phyloP scores from a whole-genome alignment of 2,797 vertebrate species.

The Aplochiton taeniatus region DNA sequence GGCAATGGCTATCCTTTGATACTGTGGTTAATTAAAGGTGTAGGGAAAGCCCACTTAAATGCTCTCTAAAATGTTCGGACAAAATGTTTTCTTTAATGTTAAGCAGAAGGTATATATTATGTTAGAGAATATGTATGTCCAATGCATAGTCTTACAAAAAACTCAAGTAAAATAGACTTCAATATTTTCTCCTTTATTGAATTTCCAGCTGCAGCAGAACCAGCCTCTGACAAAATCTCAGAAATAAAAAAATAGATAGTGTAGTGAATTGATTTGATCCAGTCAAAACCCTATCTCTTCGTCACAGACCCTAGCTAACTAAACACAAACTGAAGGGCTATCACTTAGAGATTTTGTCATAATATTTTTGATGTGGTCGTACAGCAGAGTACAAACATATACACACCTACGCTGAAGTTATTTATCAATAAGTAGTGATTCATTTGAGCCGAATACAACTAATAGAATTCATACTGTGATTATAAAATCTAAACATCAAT shows the following conservation, averaged over 20 bases:
- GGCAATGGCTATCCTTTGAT: no score
- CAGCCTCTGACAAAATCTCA: slow-evolving; percentile 71
- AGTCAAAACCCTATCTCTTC: slow-evolving; percentile 46
- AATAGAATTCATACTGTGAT: slow-evolving; percentile 56
- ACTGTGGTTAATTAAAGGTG: no score
- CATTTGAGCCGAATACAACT: slow-evolving; percentile 59
- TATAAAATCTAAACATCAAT: slow-evolving; percentile 34
- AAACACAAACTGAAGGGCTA: slow-evolving; percentile 60
- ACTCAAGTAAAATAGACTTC: slow-evolving; percentile 39
- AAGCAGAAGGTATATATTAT: slow-evolving; percentile 12
- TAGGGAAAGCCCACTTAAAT: no score
- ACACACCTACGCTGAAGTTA: slow-evolving; percentile 9
- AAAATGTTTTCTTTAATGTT: no score
- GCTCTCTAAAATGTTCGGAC: no score
- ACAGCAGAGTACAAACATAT: slow-evolving; percentile 11
- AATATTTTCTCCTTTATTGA: slow-evolving; percentile 74
- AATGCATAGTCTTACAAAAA: slow-evolving; percentile 39
- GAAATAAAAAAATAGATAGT: slow-evolving; percentile 80
- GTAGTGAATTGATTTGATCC: slow-evolving; percentile 62
- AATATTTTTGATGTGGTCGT: slow-evolving; percentile 37
- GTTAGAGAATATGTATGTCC: no score
- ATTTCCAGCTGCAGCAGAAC: slow-evolving; percentile 78
- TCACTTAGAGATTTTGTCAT: slow-evolving; percentile 44
- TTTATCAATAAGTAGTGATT: slow-evolving; percentile 59
- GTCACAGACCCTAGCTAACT: slow-evolving; percentile 68